These are phyloP conservation scores for Pseudopleuronectes americanus DNA, from an alignment of 2,797 vertebrate genomes.

Conservation along the genomic window DNA sequence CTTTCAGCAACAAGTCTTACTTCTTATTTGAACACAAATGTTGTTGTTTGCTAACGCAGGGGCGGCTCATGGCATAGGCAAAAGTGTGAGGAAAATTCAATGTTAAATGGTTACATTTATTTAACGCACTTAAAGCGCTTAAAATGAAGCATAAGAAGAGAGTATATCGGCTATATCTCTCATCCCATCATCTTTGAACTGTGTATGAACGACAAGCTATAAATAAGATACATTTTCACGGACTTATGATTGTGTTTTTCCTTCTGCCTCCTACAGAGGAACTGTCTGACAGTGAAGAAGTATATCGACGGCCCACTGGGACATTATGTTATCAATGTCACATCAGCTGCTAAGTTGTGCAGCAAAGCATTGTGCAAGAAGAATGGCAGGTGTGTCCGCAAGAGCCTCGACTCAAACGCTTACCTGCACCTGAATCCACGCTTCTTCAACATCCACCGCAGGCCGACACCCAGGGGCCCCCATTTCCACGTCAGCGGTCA, in stretches of 20 bases:
- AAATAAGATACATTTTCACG: no score
- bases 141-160: no score
- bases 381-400: conserved; percentile 90
- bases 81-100: not conserved
- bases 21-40: no score
- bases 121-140: no score
- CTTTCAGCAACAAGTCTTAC: no score
- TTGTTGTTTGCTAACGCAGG: no score
- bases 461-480: conserved; percentile 43
- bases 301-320: conserved; percentile 88
- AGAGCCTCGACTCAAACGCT: conserved; percentile 79
- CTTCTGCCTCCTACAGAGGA: conserved; percentile 77
- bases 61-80: not conserved
- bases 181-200: no score
- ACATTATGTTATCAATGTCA: conserved; percentile 91
- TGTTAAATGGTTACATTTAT: not conserved
- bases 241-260: not conserved
- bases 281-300: conserved; percentile 87
- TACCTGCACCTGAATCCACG: conserved; percentile 88
- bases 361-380: conserved; percentile 91
- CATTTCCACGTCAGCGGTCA: conserved; percentile 82
- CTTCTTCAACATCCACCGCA: conserved; percentile 82
- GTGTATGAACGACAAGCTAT: no score
- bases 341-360: conserved; percentile 90
- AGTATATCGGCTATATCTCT: no score